phyloP scores from a whole-genome alignment of 2,797 vertebrate genomes.

The Darevskia nairensis region DNA sequence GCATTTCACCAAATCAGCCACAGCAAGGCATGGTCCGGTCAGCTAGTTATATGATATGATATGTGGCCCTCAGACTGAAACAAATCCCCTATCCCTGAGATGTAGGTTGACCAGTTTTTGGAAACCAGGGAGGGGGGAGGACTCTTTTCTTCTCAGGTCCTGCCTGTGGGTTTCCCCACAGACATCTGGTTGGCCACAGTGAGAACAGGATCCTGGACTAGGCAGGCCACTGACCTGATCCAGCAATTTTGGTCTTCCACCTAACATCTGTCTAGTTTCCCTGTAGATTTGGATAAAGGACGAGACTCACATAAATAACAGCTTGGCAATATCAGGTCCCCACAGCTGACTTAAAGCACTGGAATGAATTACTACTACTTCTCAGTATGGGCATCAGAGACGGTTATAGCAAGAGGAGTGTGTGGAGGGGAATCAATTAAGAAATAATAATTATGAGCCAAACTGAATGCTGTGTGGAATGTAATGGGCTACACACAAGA shows the following conservation, averaged over 20 bases:
- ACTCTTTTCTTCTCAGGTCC: too few species aligned
- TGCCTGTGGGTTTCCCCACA: too few species aligned
- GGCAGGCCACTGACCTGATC: too few species aligned
- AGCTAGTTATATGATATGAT: too few species aligned
- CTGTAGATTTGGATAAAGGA: background rate
- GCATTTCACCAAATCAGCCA: too few species aligned
- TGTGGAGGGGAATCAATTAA: slow-evolving; percentile 35
- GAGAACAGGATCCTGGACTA: too few species aligned
- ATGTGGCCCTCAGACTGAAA: too few species aligned
- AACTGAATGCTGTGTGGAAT: slow-evolving; percentile 15
- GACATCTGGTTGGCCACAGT: too few species aligned
- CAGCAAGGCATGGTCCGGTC: too few species aligned
- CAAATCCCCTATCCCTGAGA: background rate
- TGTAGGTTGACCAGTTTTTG: too few species aligned
- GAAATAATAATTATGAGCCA: slow-evolving; percentile 35
- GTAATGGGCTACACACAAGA: background rate
- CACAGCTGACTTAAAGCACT: background rate
- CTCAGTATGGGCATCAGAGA: slow-evolving; percentile 5
- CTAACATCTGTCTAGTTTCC: background rate
- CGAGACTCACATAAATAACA: slow-evolving; percentile 57
- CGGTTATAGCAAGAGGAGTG: slow-evolving; percentile 13
- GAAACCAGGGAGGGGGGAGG: too few species aligned
- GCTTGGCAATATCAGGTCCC: slow-evolving; percentile 49
- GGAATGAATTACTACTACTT: background rate
- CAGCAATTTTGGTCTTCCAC: background rate